Percentiles rank a stretch among this genome's conserved stretches.
These are phyloP conservation scores for Mya arenaria DNA, from an alignment of 1,140 invertebrate species.

Conservation along the genomic window DNA sequence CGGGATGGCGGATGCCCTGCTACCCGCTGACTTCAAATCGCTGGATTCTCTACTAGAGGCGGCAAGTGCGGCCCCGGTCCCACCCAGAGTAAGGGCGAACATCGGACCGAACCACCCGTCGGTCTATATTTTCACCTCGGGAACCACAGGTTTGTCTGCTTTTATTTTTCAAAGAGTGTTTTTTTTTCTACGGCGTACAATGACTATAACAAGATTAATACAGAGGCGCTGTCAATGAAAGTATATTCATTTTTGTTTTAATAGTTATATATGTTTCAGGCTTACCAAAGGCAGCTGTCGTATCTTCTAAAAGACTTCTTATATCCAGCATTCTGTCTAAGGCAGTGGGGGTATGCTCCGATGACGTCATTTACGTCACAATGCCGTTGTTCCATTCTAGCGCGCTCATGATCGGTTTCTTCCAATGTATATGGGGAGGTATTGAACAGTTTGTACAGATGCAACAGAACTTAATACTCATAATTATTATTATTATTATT, in stretches of 20 bases:
- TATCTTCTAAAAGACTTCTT: background rate
- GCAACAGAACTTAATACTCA: no score
- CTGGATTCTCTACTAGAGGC: background rate
- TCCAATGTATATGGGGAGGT: no score
- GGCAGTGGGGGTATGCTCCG: background rate
- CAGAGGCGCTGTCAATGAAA: background rate
- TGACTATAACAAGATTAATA: no score
- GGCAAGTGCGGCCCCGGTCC: background rate
- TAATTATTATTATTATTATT: no score
- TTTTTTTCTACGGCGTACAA: background rate
- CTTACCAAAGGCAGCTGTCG: slow-evolving; percentile 38
- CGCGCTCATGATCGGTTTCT: slow-evolving; percentile 17
- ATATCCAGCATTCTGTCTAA: background rate
- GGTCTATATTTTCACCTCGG: slow-evolving; percentile 44
- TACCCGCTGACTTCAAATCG: background rate
- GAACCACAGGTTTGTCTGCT: slow-evolving; percentile 36
- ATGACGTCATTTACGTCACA: slow-evolving; percentile 28
- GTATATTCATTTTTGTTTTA: background rate
- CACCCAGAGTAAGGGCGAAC: background rate
- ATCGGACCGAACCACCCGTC: background rate
- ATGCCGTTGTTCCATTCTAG: slow-evolving; percentile 43
- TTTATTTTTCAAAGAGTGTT: background rate
- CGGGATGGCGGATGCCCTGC: background rate
- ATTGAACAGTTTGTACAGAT: no score
- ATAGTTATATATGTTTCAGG: background rate